phyloP scores from a whole-genome alignment of 2,888 invertebrate genomes.

The Phyllotreta cruciferae region DNA sequence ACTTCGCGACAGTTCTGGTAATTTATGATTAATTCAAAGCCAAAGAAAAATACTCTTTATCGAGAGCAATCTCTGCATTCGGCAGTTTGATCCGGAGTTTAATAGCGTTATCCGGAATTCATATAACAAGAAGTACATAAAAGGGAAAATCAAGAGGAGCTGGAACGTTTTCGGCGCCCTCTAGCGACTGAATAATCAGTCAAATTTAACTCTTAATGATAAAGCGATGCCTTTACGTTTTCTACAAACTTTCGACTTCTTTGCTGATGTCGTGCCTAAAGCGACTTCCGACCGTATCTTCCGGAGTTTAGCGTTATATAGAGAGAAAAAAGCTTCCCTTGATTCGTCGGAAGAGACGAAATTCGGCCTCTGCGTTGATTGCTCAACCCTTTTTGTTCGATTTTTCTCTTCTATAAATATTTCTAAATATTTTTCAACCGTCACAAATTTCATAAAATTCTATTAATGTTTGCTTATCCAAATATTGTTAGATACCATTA shows the following conservation, averaged over 20 bases:
- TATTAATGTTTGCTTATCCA: too few relatives aligned
- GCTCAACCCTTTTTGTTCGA: too few relatives aligned
- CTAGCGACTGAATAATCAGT: slow-evolving; percentile 37
- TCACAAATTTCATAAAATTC: too few relatives aligned
- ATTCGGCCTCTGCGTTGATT: neutral
- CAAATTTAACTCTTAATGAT: slow-evolving; percentile 40
- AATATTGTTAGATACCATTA: too few relatives aligned
- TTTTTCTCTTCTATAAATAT: too few relatives aligned
- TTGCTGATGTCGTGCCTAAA: slow-evolving; percentile 37
- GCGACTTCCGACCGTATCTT: slow-evolving; percentile 28
- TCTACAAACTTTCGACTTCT: slow-evolving; percentile 34
- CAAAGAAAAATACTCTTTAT: neutral
- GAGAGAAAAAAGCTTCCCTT: slow-evolving; percentile 1
- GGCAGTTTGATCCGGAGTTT: slow-evolving; percentile 10
- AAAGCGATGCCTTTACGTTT: slow-evolving; percentile 36
- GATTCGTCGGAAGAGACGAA: slow-evolving; percentile 4
- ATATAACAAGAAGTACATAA: slow-evolving; percentile 14
- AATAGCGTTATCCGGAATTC: slow-evolving; percentile 13
- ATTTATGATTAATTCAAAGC: too few relatives aligned
- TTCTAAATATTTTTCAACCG: too few relatives aligned
- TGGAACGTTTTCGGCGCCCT: slow-evolving; percentile 8
- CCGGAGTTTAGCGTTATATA: slow-evolving; percentile 13
- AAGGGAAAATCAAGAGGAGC: slow-evolving; percentile 11
- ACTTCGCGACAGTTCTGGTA: neutral
- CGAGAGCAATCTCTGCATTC: slow-evolving; percentile 6